Percentiles rank a stretch among this genome's conserved stretches.
phyloP scores from a whole-genome alignment of 2,797 vertebrate genomes.

The Tenualosa thibaudeaui region DNA sequence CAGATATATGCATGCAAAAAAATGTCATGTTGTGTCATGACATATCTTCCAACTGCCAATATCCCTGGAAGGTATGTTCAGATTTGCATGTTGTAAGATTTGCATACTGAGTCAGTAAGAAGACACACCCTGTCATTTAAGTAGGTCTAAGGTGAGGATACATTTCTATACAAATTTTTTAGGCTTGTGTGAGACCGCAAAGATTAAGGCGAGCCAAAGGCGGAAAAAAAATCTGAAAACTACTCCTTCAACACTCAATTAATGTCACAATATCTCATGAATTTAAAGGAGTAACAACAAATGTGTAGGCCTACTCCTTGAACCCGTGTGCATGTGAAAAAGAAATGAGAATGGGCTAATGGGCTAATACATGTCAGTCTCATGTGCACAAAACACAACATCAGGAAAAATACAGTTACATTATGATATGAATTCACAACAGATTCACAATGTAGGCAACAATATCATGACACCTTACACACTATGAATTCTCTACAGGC shows the following conservation, averaged over 20 bases:
- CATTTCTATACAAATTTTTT: neutral
- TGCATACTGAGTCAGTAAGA: slow-evolving; percentile 61
- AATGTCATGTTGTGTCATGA: neutral
- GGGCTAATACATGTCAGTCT: too few species aligned
- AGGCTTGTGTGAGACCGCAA: neutral
- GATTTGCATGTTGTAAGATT: slow-evolving; percentile 62
- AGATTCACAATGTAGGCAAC: too few species aligned
- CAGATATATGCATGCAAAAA: neutral
- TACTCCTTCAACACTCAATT: neutral
- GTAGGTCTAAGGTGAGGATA: neutral
- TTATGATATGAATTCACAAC: too few species aligned
- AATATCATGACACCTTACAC: too few species aligned
- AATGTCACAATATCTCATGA: neutral
- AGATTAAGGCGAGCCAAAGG: neutral
- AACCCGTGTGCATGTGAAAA: too few species aligned
- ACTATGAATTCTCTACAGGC: too few species aligned
- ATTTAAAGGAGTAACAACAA: neutral
- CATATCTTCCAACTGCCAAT: neutral
- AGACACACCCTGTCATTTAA: slow-evolving; percentile 28
- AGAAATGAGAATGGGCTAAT: too few species aligned
- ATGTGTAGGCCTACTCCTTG: too few species aligned
- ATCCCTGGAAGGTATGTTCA: neutral
- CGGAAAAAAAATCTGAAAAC: neutral
- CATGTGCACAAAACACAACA: too few species aligned
- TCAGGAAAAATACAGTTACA: too few species aligned